Evolutionary conservation across 2,113 vertebrate genomes (phyloP).

Genomic region (Microtus montanus): DNA sequence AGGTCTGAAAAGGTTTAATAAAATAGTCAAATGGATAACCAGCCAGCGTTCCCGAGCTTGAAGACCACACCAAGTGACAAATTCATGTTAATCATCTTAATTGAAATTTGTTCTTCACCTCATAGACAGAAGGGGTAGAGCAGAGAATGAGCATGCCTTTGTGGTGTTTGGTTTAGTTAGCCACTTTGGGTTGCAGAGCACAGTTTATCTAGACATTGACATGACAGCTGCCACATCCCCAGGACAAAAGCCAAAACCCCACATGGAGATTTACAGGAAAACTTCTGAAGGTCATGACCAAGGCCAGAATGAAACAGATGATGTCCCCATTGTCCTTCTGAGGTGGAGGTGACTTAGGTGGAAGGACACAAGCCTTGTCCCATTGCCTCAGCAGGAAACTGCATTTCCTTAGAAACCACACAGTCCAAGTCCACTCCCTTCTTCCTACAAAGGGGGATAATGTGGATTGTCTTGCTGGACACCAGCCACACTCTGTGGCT

Average conservation of each 20-base stretch:
- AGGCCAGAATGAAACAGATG: neutral
- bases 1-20: neutral
- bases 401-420: neutral
- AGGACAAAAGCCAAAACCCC: constrained; percentile 26
- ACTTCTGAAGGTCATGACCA: constrained; percentile 28
- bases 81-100: neutral
- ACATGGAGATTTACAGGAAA: neutral
- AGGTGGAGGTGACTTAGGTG: neutral
- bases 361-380: neutral
- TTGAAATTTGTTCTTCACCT: neutral
- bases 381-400: neutral
- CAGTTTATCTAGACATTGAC: neutral
- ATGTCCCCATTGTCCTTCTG: neutral
- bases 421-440: neutral
- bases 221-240: neutral
- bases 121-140: neutral
- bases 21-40: neutral
- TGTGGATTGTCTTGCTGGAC: neutral
- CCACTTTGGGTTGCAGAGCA: neutral
- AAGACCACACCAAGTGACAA: accelerated
- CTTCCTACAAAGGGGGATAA: neutral
- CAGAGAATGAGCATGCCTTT: neutral
- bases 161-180: constrained; percentile 10
- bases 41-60: neutral
- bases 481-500: neutral